These are phyloP conservation scores for Pseudococcus longispinus DNA, from an alignment of 2,888 invertebrate genomes.

Conservation along the genomic window DNA sequence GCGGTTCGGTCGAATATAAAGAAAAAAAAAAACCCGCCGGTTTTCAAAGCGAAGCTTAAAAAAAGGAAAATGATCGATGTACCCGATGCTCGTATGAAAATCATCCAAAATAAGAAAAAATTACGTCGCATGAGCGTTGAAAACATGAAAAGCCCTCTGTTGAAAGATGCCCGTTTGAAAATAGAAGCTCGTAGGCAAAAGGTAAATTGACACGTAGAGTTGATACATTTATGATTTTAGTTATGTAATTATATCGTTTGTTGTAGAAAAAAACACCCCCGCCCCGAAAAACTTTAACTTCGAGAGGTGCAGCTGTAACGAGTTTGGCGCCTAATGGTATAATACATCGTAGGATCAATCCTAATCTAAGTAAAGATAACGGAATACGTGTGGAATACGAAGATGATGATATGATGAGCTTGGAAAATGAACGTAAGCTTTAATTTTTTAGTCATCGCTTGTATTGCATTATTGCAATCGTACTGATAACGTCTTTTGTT, in stretches of 20 bases:
- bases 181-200: constrained; percentile 48
- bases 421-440: constrained; percentile 49
- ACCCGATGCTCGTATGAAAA: constrained; percentile 46
- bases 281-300: not conserved
- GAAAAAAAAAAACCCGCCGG: constrained; percentile 7
- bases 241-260: not conserved
- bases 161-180: constrained; percentile 47
- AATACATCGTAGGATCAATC: constrained; percentile 39
- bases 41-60: constrained; percentile 5
- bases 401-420: constrained; percentile 49
- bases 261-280: not conserved
- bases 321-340: constrained; percentile 44
- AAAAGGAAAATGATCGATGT: constrained; percentile 5
- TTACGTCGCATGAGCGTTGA: not conserved
- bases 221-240: not conserved
- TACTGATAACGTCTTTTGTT: not conserved
- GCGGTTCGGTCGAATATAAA: not conserved
- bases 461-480: too few relatives aligned
- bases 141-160: not conserved
- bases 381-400: constrained; percentile 44
- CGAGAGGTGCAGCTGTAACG: constrained; percentile 5
- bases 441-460: not conserved
- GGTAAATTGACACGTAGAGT: not conserved
- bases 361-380: constrained; percentile 10
- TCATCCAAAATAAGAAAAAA: constrained; percentile 39